Percentiles rank a stretch among this genome's conserved stretches.
phyloP scores from a whole-genome alignment of 2,888 invertebrate species.

The Lordiphosa fenestrarum region DNA sequence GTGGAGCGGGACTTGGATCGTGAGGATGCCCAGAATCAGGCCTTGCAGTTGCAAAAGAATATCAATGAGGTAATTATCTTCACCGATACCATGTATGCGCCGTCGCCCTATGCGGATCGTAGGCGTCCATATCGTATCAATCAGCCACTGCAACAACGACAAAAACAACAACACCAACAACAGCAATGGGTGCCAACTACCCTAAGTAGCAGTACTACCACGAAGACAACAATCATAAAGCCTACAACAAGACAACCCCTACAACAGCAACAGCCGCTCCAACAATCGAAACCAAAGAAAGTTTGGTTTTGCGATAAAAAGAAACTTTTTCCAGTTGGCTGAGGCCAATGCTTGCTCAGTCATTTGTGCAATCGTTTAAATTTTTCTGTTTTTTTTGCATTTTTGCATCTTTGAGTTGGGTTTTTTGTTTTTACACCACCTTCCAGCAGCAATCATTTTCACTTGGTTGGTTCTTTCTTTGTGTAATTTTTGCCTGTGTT shows the following conservation, averaged over 20 bases:
- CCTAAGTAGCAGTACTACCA: conserved; percentile 33
- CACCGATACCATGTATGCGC: conserved; percentile 76
- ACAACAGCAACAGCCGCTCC: conserved; percentile 18
- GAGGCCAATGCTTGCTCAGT: conserved; percentile 48
- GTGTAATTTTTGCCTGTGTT: conserved; percentile 34
- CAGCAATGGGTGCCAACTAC: conserved; percentile 36
- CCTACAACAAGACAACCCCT: conserved; percentile 21
- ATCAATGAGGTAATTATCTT: conserved; percentile 80
- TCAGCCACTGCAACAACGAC: conserved; percentile 38
- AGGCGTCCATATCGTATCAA: conserved; percentile 64
- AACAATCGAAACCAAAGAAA: conserved; percentile 67
- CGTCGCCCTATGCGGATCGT: conserved; percentile 63
- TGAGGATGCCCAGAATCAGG: conserved; percentile 91
- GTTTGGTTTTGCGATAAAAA: conserved; percentile 79
- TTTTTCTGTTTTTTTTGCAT: conserved; percentile 15
- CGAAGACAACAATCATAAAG: conserved; percentile 11
- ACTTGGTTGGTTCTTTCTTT: conserved; percentile 48
- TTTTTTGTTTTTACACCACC: conserved; percentile 6
- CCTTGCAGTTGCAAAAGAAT: conserved; percentile 78
- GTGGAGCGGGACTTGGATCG: conserved; percentile 95
- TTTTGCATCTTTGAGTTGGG: conserved; percentile 23
- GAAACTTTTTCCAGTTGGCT: conserved; percentile 76
- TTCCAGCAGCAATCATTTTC: conserved; percentile 12
- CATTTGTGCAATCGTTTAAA: conserved; percentile 38
- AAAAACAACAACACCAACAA: conserved; percentile 10